These are phyloP conservation scores for Penelope pileata DNA, from an alignment of 2,113 vertebrate genomes.

Conservation along the genomic window DNA sequence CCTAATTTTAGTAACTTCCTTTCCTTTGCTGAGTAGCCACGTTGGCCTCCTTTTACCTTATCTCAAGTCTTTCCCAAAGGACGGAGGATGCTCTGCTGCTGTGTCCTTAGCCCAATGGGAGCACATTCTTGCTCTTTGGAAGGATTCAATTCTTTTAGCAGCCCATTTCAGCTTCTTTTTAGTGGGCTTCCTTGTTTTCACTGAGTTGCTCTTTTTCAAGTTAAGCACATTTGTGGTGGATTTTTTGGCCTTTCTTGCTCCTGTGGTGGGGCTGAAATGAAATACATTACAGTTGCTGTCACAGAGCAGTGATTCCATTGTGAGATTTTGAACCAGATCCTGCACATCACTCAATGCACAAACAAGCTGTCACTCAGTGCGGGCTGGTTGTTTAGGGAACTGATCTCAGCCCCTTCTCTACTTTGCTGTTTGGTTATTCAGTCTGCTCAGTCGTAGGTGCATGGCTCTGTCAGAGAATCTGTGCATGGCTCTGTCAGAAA, in stretches of 20 bases:
- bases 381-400: neutral
- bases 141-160: slow-evolving; percentile 15
- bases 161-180: slow-evolving; percentile 2
- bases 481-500: neutral
- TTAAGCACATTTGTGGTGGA: neutral
- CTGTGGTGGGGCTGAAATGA: neutral
- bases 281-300: slow-evolving; percentile 18
- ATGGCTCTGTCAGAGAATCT: neutral
- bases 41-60: neutral
- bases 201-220: slow-evolving; percentile 34
- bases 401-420: neutral
- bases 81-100: neutral
- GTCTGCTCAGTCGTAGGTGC: slow-evolving; percentile 19
- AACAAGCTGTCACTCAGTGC: slow-evolving; percentile 39
- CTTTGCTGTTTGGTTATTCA: neutral
- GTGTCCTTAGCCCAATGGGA: neutral
- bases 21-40: neutral
- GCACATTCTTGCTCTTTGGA: neutral
- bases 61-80: neutral
- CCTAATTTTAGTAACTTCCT: neutral
- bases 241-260: slow-evolving; percentile 51
- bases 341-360: neutral
- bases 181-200: neutral
- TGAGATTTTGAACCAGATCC: neutral
- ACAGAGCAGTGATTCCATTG: slow-evolving; percentile 36